phyloP scores from a whole-genome alignment of 2,797 vertebrate species.

The Tachyglossus aculeatus region DNA sequence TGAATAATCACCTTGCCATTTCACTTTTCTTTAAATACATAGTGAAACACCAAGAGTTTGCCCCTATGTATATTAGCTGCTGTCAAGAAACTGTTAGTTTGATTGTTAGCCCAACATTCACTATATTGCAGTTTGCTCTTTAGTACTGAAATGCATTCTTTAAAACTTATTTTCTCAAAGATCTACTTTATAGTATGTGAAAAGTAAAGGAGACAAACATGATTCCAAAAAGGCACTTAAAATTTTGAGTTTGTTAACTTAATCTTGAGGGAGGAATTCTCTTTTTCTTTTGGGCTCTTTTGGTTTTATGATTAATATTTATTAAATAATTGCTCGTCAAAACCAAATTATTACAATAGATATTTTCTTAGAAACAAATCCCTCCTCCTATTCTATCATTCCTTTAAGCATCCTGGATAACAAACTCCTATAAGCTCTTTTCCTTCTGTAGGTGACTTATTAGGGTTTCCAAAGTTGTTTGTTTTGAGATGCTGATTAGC shows the following conservation, averaged over 20 bases:
- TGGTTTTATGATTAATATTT: not conserved
- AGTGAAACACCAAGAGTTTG: conserved; percentile 48
- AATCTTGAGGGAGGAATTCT: no score
- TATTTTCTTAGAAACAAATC: not conserved
- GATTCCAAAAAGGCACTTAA: not conserved
- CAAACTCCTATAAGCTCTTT: not conserved
- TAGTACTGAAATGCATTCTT: conserved; percentile 39
- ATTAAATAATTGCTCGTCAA: not conserved
- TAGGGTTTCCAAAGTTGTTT: no score
- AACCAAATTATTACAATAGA: not conserved
- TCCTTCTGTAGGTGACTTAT: not conserved
- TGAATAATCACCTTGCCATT: conserved; percentile 42
- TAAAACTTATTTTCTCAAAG: conserved; percentile 31
- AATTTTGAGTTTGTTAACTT: no score
- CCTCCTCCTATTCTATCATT: not conserved
- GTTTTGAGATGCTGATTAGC: no score
- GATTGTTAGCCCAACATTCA: conserved; percentile 43
- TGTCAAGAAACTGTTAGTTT: conserved; percentile 60
- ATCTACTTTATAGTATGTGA: not conserved
- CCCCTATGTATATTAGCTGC: conserved; percentile 48
- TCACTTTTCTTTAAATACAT: conserved; percentile 57
- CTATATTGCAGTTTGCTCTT: conserved; percentile 13
- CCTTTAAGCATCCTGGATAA: not conserved
- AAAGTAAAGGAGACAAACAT: conserved; percentile 13
- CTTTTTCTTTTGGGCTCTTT: not conserved